These are phyloP conservation scores for Sebastes nivosus DNA, from an alignment of 2,797 vertebrate genomes.

Conservation along the genomic window DNA sequence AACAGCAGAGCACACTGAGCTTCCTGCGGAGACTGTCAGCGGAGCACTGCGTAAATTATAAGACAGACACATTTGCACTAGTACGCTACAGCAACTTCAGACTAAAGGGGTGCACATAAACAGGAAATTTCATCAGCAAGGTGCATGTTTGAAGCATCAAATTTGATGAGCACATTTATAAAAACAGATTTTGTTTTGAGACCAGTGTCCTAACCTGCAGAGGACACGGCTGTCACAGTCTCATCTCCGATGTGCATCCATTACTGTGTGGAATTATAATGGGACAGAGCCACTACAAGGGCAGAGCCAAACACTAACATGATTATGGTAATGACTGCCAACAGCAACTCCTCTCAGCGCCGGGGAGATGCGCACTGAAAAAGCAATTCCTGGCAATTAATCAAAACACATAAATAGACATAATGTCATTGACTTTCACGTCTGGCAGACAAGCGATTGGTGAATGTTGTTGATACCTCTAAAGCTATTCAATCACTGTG, in stretches of 20 bases:
- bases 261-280: constrained; percentile 71
- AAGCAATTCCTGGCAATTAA: constrained; percentile 64
- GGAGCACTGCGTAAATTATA: constrained; percentile 18
- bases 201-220: constrained; percentile 41
- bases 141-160: constrained; percentile 3
- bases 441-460: constrained; percentile 57
- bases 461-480: constrained; percentile 58
- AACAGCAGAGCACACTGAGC: constrained; percentile 35
- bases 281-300: constrained; percentile 67
- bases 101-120: constrained; percentile 1
- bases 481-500: constrained; percentile 66
- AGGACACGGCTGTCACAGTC: constrained; percentile 72
- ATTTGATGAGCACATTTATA: constrained; percentile 18
- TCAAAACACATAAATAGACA: constrained; percentile 70
- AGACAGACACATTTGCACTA: constrained; percentile 14
- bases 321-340: constrained; percentile 78
- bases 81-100: background rate
- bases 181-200: constrained; percentile 23
- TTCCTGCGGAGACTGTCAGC: constrained; percentile 48
- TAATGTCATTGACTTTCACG: constrained; percentile 68
- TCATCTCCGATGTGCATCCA: constrained; percentile 75
- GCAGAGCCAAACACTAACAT: constrained; percentile 72
- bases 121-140: background rate
- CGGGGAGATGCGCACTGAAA: constrained; percentile 27
- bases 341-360: constrained; percentile 32